phyloP scores from a whole-genome alignment of 2,888 invertebrate genomes.

The Dicyrtoma fusca region DNA sequence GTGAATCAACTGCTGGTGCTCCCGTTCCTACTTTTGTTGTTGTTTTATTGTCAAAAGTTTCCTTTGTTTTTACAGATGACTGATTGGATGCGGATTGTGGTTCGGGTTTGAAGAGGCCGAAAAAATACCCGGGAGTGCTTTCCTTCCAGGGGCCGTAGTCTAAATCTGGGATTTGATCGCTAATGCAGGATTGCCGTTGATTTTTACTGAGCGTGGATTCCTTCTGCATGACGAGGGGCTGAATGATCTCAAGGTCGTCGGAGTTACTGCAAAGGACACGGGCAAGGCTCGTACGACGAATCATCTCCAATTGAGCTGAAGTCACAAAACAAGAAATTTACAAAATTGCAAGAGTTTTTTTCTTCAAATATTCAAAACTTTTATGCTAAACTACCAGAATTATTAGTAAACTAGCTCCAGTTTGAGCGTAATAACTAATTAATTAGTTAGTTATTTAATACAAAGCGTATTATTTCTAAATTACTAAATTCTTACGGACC shows the following conservation, averaged over 20 bases:
- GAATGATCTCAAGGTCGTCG: constrained; percentile 68
- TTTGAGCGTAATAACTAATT: background rate
- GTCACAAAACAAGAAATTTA: background rate
- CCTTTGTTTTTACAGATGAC: background rate
- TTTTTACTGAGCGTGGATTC: constrained; percentile 58
- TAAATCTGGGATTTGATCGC: background rate
- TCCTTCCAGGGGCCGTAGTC: constrained; percentile 17
- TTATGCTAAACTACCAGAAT: background rate
- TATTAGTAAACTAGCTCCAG: too few species aligned
- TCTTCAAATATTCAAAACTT: background rate
- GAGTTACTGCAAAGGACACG: constrained; percentile 78
- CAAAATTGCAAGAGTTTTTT: constrained; percentile 8
- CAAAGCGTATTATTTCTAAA: background rate
- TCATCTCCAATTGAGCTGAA: constrained; percentile 40
- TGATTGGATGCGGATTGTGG: background rate
- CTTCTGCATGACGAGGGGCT: constrained; percentile 71
- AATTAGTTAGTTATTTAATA: background rate
- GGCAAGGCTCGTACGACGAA: constrained; percentile 69
- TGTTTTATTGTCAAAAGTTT: background rate
- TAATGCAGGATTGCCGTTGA: background rate
- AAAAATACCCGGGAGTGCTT: background rate
- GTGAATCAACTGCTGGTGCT: too few species aligned
- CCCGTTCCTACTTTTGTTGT: too few species aligned
- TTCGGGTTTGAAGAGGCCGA: background rate
- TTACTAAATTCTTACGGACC: constrained; percentile 63